These are phyloP conservation scores for Uromys caudimaculatus DNA, from an alignment of 2,797 vertebrate species.

Conservation along the genomic window DNA sequence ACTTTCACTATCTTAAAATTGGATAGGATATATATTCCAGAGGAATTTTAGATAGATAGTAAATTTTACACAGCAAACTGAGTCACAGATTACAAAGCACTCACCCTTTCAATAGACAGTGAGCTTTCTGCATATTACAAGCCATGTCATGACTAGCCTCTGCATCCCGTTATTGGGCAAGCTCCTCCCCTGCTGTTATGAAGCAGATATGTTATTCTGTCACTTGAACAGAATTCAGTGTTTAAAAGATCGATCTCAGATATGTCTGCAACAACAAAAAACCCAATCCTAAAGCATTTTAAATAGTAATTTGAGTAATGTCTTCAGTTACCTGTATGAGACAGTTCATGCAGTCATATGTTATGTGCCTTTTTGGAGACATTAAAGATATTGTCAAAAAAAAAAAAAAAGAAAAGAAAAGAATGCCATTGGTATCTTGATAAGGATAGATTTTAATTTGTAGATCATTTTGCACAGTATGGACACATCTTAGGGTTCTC, in stretches of 20 bases:
- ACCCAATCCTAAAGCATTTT: background rate
- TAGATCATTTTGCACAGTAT: background rate
- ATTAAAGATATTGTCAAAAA: background rate
- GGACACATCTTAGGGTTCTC: background rate
- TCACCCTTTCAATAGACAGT: background rate
- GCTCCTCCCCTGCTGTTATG: background rate
- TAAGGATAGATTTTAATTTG: background rate
- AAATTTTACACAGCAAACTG: background rate
- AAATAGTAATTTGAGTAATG: constrained; percentile 6
- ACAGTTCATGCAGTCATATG: background rate
- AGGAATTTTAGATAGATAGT: background rate
- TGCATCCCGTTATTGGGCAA: background rate
- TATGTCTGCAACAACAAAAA: background rate
- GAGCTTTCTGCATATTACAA: background rate
- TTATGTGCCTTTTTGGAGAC: background rate
- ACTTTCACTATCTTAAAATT: background rate
- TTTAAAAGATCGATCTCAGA: background rate
- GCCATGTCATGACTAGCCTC: background rate
- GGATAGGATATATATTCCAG: background rate
- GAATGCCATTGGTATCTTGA: background rate
- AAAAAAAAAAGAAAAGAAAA: too few species aligned
- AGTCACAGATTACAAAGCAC: background rate
- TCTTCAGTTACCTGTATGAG: background rate
- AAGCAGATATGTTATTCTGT: background rate
- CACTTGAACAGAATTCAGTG: background rate